Evolutionary conservation across 2,797 vertebrate species (phyloP), one percentile per base, ranked within the genome.

Genomic region (Bufotes viridis): DNA sequence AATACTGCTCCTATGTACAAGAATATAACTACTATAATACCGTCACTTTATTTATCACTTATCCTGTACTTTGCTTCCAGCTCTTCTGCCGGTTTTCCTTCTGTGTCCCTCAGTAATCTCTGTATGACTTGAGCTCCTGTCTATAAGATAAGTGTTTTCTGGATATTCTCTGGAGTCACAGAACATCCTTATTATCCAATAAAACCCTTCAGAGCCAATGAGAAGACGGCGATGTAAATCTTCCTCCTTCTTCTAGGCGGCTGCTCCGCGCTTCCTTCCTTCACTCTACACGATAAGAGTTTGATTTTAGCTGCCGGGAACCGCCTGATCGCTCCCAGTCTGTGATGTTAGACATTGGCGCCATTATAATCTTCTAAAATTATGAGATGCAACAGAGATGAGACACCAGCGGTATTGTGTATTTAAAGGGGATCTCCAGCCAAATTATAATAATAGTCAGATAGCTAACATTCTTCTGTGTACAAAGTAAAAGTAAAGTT

Each of bases 291-390:
- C 6, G 5, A 57, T 57, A 78, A 13, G 22, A 55, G n/a, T 78
- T 26, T 78, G n/a, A 55, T 55, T 78, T 78, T 53, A 51, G 49
- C 72, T 51, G 22, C n/a, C n/a, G 22, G 75, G 51, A 78, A 78
- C 42, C n/a, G n/a, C n/a, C n/a, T n/a, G n/a, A 55, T n/a, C 6
- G 10, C 22, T 78, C 51, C 26, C 22, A 22, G 26, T 78, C 51
- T 55, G 20, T 72, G 22, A 75, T 20, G 51, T 75, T 53, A 75
- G 42, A 49, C 11, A n/a, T 0, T 1, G 4, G 42, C 42, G 42
- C 42, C 42, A 49, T 75, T 51, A 51, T 75, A 75, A 51, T 42
- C 72, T 12, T 22, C 17, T 75, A 75, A 22, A 22, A 75, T 22
- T n/a, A 75, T 20, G 4, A 13, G 42, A 42, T 34, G 17, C 15